These are phyloP conservation scores for Hormiphora californensis DNA, from an alignment of 37 sponge, comb jelly and placozoan genomes.

Conservation along the genomic window DNA sequence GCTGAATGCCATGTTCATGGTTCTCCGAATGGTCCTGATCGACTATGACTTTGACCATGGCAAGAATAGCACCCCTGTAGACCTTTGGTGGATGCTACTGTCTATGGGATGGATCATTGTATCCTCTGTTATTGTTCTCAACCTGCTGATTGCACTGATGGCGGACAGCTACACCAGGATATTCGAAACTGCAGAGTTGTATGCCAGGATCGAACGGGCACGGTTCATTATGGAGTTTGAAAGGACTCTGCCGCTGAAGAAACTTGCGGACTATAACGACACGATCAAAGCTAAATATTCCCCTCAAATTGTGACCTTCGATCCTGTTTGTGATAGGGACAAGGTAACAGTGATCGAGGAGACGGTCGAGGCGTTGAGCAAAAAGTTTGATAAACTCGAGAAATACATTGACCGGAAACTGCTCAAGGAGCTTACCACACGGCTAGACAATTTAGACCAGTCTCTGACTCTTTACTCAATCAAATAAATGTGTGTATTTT, in stretches of 20 bases:
- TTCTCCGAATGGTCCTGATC: conserved; percentile 4
- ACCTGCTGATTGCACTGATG: conserved; percentile 6
- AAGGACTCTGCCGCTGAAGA: neutral
- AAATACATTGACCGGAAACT: neutral
- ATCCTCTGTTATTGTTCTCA: neutral
- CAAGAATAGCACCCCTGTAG: neutral
- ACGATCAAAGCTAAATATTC: neutral
- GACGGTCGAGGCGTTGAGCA: neutral
- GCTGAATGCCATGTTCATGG: neutral
- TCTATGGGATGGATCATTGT: conserved; percentile 6
- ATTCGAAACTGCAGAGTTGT: conserved; percentile 4
- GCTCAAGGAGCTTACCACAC: neutral
- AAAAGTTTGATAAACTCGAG: neutral
- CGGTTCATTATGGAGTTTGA: conserved; percentile 22
- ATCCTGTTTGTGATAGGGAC: conserved; percentile 18
- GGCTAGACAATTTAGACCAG: neutral
- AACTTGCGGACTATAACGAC: neutral
- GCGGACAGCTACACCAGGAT: conserved; percentile 10
- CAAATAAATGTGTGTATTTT: neutral
- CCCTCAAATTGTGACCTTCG: neutral
- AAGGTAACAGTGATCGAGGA: conserved; percentile 5
- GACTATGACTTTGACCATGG: conserved; percentile 7
- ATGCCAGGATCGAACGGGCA: neutral
- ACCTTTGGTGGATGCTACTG: neutral
- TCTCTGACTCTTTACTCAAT: neutral